phyloP scores from a whole-genome alignment of 2,797 vertebrate genomes.

The Etheostoma perlongum region DNA sequence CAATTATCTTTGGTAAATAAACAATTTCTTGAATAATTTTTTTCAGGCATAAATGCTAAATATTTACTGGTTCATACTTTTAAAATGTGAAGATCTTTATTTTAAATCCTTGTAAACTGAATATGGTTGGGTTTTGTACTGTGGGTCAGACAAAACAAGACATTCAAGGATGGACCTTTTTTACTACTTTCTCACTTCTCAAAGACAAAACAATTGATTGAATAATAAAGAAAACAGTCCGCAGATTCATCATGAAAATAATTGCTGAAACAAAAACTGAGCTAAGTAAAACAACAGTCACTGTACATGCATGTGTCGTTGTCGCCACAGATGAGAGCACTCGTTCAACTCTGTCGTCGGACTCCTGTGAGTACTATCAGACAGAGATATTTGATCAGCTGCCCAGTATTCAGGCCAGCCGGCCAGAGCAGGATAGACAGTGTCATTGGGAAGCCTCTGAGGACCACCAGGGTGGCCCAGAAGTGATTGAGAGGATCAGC shows the following conservation, averaged over 20 bases:
- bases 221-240: not conserved
- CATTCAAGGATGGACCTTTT: not conserved
- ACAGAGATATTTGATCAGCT: conserved; percentile 77
- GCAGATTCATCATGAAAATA: not conserved
- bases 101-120: not conserved
- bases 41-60: not conserved
- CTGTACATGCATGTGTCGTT: not conserved
- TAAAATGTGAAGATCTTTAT: not conserved
- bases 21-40: not conserved
- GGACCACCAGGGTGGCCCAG: conserved; percentile 1
- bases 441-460: not conserved
- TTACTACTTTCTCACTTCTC: not conserved
- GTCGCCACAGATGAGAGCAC: conserved; percentile 69
- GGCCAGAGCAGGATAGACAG: conserved; percentile 30
- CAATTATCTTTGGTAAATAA: not conserved
- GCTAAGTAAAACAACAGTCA: not conserved
- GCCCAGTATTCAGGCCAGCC: conserved; percentile 72
- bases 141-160: not conserved
- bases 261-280: not conserved
- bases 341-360: conserved; percentile 61
- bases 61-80: not conserved
- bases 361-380: conserved; percentile 77
- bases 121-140: not conserved
- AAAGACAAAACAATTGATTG: not conserved
- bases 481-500: not conserved